Base-by-base conservation (phyloP, 2,888 invertebrate genomes). In the Antheraea yamamai region DNA sequence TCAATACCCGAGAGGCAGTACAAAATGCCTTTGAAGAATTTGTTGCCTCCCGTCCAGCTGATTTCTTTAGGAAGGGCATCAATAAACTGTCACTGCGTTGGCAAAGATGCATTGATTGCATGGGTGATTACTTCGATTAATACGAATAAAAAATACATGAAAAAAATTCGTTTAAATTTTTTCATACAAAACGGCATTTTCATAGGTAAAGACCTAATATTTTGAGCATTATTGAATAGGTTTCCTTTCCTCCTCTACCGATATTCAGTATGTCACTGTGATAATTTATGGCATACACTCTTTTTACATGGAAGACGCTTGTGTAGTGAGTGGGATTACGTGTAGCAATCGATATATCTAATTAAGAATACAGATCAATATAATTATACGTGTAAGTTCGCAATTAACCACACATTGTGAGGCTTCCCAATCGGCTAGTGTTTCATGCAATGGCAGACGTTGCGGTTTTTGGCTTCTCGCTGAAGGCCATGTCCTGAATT, bases 401-500 rank as follows among this genome's bases (percentile, higher is more conserved):
- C 82, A 81, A 84, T 84, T 84, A 85, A 84, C 86, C 86, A 83
- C 87, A 80, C 79, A 82, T 78, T 68, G 76, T 87, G 85, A 75
- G 89, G 88, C 87, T 90, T 91, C 64, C 16, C 64, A 30, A 66
- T 26, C 89, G 75, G 78, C 80, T 87, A 85, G 79, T 77, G 83
- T 92, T 90, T 85, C 91, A 86, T 81, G 82, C 81, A 82, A 82
- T 82, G 82, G 78, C 81, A 83, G 84, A 78, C 81, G 76, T 81
- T 90, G 90, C 83, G 91, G 90, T 88, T 87, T 85, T 84, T 77
- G 80, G 82, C 85, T 85, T 84, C 84, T 75, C 77, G 79, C 77
- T 79, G 81, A 79, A 84, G 82, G 78, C 83, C 79, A 78, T 84
- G 87, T 83, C 85, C 86, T 84, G 84, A 84, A 88, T 88, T 83